Evolutionary conservation across 2,888 invertebrate species (phyloP), one percentile per base, ranked within the genome.

Genomic region (Ochropacha duplaris): DNA sequence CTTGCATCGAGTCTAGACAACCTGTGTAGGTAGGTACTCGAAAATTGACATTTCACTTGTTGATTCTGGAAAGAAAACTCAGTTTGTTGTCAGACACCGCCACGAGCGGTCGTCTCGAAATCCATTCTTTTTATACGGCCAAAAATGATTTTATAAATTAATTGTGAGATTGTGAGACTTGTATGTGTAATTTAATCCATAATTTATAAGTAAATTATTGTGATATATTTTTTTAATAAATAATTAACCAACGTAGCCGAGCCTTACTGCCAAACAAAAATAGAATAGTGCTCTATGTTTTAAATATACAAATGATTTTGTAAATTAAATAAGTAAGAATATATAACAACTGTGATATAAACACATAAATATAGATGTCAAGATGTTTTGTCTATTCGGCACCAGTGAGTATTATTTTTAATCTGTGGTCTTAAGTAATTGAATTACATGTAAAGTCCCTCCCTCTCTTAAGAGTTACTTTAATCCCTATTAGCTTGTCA

Each of bases 381-480:
- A 63, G 62, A 81, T 86, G 86, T 86, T 86, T 65, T 87, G 87
- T 65, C 60, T 87, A 5, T 85, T 87, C 65, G 74, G 84, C 57
- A 68, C 75, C 55, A 83, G 87, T 87, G 74, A 87, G 87, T 87
- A 82, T 72, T 50, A 51, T 50, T 57, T 57, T 56, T 12, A 31
- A 31, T 12, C 31, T 31, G 12, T 31, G 31, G 4, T 31, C 9
- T 9, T 6, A 31, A 31, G 12, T 31, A 11, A 31, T 31, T 31
- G 2, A 31, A 31, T 31, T 31, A 31, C n/a, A 31, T 28, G 6
- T n/a, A 28, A 12, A 12, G 31, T 5, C 11, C 11, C 5, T 1
- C 1, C 12, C 12, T 31, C 5, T 12, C 31, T 6, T 12, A n/a
- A n/a, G n/a, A n/a, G n/a, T n/a, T n/a, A n/a, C n/a, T n/a, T n/a